Percentiles rank a stretch among this genome's conserved stretches.
phyloP scores from a whole-genome alignment of 2,888 invertebrate species.

The Eupithecia pulchellata region DNA sequence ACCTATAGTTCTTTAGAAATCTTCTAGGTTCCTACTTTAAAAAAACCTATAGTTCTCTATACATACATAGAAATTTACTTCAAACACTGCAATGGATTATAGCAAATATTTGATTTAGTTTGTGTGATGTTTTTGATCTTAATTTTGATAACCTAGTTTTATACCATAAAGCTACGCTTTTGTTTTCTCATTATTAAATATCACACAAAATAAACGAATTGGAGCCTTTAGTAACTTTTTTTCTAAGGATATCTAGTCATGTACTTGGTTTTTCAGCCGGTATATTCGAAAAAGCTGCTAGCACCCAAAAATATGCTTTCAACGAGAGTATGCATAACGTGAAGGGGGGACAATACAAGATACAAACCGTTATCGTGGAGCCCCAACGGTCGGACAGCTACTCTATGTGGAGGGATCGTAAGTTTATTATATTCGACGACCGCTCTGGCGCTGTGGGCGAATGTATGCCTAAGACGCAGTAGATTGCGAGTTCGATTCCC shows the following conservation, averaged over 20 bases:
- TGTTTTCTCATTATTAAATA: background rate
- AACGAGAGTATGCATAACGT: slow-evolving; percentile 68
- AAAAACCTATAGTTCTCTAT: no score
- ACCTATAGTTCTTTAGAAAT: no score
- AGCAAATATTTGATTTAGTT: background rate
- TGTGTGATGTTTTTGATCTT: background rate
- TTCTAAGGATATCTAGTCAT: background rate
- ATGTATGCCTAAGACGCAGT: no score
- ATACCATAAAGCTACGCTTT: background rate
- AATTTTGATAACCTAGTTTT: background rate
- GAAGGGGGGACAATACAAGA: slow-evolving; percentile 52
- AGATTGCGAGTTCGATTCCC: no score
- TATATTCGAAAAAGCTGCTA: slow-evolving; percentile 61
- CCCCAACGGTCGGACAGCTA: slow-evolving; percentile 68
- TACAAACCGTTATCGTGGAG: slow-evolving; percentile 62
- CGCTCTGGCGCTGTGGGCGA: no score
- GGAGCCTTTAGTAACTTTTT: background rate
- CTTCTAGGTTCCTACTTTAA: no score
- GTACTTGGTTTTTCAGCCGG: slow-evolving; percentile 58
- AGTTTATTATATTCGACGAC: no score
- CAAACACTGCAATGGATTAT: no score
- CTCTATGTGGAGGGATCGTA: slow-evolving; percentile 71
- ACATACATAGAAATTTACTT: no score
- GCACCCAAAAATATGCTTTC: slow-evolving; percentile 65
- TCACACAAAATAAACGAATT: background rate